Base-by-base conservation (phyloP, 2,797 vertebrate species). In the Manis javanica region DNA sequence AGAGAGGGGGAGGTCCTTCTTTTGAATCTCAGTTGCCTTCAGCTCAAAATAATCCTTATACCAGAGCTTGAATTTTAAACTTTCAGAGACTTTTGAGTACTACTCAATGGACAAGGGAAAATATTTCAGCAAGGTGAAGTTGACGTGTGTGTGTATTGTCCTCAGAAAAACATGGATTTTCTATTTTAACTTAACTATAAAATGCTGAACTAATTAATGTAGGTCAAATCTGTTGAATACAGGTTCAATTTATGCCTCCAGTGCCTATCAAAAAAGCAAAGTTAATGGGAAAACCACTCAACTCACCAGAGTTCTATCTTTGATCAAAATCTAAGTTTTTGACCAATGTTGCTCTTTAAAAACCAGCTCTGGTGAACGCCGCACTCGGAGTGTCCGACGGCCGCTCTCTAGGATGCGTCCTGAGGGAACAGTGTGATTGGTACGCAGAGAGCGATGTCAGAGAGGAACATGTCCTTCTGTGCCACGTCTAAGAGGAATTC, bases 61-160 rank as follows among this genome's bases (percentile, higher is more conserved):
- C 0, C 39, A 61, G 68, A 59, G 34, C 37, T 95, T 96, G 94
- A 82, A 90, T 96, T 77, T 97, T 95, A 96, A 95, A 94, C 61
- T 85, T 94, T 96, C 87, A 95, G 89, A 96, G 82, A 95, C 77
- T 96, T 97, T 96, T 95, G 89, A 97, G 55, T 94, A 96, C 97
- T 91, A 94, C 23, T 96, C 71, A 91, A 39, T 82, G 63, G 63
- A 87, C 29, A n/a, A 78, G 61, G 59, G 37, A 53, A 61, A 84
- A 94, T 42, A 87, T 95, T 97, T 81, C 88, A 74, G 57, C 94
- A 91, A 94, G 55, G 89, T 89, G 61, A 81, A 63, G 34, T 74
- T 72, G 75, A 55, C 72, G 71, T 63, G 68, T 69, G 24, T 72
- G 87, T 24, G 29, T 85, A 24, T 71, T 85, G 55, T 88, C 37